Evolutionary conservation across 2,113 vertebrate species (phyloP).

Genomic region (Neotoma lepida): DNA sequence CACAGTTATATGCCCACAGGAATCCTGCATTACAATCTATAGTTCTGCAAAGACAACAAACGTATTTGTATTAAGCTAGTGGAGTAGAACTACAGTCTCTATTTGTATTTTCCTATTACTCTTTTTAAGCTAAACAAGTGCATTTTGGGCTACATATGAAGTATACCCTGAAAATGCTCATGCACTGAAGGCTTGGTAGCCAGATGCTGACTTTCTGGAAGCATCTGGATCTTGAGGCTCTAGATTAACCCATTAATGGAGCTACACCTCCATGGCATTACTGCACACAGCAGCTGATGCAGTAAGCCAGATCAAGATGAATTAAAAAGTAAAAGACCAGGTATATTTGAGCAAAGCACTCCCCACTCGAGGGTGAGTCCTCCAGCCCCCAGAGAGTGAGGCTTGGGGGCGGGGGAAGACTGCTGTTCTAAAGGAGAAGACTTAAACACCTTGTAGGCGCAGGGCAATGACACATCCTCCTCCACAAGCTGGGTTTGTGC

Average conservation of each 20-base stretch:
- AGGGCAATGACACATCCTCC: too few species aligned
- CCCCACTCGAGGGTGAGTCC: too few species aligned
- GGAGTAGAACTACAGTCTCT: neutral
- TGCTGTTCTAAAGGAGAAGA: too few species aligned
- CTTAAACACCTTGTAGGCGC: too few species aligned
- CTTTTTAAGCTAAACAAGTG: neutral
- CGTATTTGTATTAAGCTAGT: conserved; percentile 3
- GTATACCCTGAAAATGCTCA: neutral
- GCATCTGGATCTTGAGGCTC: neutral
- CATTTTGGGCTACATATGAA: neutral
- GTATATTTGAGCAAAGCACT: too few species aligned
- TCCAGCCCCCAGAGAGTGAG: too few species aligned
- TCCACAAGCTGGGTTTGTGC: too few species aligned
- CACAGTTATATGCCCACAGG: conserved; percentile 36
- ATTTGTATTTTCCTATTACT: neutral
- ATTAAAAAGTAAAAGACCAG: too few species aligned
- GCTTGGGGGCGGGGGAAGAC: too few species aligned
- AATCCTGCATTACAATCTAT: conserved; percentile 12
- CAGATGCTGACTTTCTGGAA: neutral
- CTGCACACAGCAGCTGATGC: too few species aligned
- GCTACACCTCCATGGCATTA: neutral
- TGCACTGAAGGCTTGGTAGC: neutral
- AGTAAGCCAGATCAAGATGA: too few species aligned
- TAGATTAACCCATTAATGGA: neutral
- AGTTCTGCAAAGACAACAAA: conserved; percentile 39